These are phyloP conservation scores for Antennarius striatus DNA, from an alignment of 2,113 vertebrate genomes.

Conservation along the genomic window DNA sequence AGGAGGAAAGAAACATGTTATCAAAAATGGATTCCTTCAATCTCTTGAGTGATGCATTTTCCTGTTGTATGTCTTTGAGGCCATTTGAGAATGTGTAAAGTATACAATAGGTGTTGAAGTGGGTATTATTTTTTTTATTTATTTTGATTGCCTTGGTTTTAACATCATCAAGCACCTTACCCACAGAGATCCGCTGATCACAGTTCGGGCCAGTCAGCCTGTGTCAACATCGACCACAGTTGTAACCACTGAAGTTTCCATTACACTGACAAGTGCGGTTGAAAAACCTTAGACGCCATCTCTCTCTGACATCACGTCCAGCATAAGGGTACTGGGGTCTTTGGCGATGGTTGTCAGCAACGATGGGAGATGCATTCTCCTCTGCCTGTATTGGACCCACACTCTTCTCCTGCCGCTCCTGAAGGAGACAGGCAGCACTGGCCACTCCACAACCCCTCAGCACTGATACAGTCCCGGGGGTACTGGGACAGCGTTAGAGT, in stretches of 20 bases:
- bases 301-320: constrained; percentile 90
- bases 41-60: constrained; percentile 16
- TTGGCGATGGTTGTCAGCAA: constrained; percentile 83
- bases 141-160: not conserved
- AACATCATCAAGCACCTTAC: constrained; percentile 81
- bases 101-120: not conserved
- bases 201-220: constrained; percentile 87
- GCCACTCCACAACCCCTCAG: constrained; percentile 79
- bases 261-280: constrained; percentile 90
- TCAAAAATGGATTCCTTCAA: constrained; percentile 38
- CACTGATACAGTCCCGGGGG: constrained; percentile 85
- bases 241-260: constrained; percentile 87
- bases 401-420: constrained; percentile 81
- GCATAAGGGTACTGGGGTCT: constrained; percentile 90
- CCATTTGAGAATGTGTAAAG: not conserved
- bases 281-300: constrained; percentile 92
- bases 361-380: constrained; percentile 84
- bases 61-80: not conserved
- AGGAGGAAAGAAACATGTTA: constrained; percentile 20
- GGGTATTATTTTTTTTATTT: no score
- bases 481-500: constrained; percentile 81
- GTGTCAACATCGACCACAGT: constrained; percentile 87
- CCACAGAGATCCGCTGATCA: constrained; percentile 79
- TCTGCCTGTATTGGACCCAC: constrained; percentile 84
- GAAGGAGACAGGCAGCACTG: constrained; percentile 88